Conservation (phyloP, 2,888 invertebrate species). For the Parnassius orleans region DNA sequence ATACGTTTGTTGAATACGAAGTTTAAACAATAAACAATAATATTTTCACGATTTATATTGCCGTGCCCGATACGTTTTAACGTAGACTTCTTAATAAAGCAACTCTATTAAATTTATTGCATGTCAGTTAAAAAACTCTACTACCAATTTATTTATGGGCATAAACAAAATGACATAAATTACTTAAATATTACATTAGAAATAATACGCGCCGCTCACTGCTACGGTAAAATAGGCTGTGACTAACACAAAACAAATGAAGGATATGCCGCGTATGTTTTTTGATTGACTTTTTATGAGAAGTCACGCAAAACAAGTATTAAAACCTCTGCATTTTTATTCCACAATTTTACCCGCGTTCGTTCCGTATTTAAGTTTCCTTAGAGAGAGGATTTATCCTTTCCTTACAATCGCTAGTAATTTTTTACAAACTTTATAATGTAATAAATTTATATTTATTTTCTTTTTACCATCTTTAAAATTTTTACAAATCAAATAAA, state of each 20-base stretch:
- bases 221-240: constrained; percentile 7
- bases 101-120: too few species aligned
- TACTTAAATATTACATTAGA: too few species aligned
- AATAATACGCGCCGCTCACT: background rate
- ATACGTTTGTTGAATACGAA: too few species aligned
- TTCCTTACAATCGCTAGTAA: background rate
- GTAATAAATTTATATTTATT: background rate
- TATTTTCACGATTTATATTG: too few species aligned
- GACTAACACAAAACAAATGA: constrained; percentile 22
- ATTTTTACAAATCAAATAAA: too few species aligned
- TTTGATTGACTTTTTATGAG: constrained; percentile 40
- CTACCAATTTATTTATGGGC: too few species aligned
- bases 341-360: constrained; percentile 13
- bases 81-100: too few species aligned
- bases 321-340: constrained; percentile 36
- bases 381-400: background rate
- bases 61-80: too few species aligned
- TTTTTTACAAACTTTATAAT: constrained; percentile 2
- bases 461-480: too few species aligned
- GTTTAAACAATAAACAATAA: too few species aligned
- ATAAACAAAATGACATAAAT: too few species aligned
- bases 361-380: constrained; percentile 7
- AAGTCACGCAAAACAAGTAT: constrained; percentile 50
- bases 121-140: too few species aligned
- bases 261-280: constrained; percentile 36